Evolutionary conservation across 2,797 vertebrate species (phyloP), one percentile per base, ranked within the genome.

Genomic region (Otolemur crassicaudatus): DNA sequence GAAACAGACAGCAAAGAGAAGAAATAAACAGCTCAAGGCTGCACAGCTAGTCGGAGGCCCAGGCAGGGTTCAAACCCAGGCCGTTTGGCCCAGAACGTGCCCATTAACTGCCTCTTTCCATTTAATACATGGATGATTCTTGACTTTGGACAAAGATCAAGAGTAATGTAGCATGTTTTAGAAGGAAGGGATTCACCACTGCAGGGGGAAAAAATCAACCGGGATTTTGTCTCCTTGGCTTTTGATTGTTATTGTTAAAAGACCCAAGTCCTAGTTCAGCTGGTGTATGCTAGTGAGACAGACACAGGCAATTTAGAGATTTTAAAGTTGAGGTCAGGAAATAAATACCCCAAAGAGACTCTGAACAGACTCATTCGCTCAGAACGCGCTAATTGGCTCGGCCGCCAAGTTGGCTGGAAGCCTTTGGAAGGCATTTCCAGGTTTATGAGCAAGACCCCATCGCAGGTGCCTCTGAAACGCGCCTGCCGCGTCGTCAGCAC

Each of bases 81-180:
- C 86, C 89, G 86, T 22, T 81, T 53, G 60, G 79, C 12, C 58
- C 79, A 81, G 81, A 70, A 31, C 19, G 27, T 17, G 53, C 60
- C 73, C n/a, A 25, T 70, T 63, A 91, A 65, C 37, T 22, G 49
- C 8, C 61, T 75, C 63, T 49, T 10, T 86, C 43, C 80, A 76
- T 80, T 83, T 81, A 37, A 76, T 63, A 79, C 60, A 72, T 37
- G 65, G 69, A 37, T 67, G 53, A 53, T 53, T 90, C 90, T 90
- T 85, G 85, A 63, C 73, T 94, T 92, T 60, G 25, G 63, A 65
- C 19, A 65, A 63, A 87, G n/a, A 92, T 86, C 60, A 37, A 96
- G 85, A 94, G 19, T 72, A 46, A 80, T 58, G 85, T 79, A 90
- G 77, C 92, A 19, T 5, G 22, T 22, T 63, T 70, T 37, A 31